Base-by-base conservation (phyloP, 2,113 vertebrate species). In the Zosterops pallidus region DNA sequence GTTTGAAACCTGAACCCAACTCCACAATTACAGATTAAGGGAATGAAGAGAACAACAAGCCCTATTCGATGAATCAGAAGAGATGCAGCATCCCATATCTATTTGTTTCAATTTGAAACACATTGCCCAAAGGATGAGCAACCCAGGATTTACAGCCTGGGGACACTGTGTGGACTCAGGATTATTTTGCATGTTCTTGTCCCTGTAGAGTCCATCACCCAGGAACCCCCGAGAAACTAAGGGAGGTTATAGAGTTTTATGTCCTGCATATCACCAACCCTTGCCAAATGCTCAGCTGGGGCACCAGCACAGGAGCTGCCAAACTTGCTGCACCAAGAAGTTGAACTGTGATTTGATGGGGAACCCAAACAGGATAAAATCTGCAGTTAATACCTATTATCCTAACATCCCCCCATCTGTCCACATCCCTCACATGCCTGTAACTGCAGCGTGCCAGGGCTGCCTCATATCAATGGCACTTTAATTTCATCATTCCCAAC, bases 401-500 rank as follows among this genome's bases (percentile, higher is more conserved):
- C 86, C 57, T 72, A 92, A 96, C 93, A 91, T 90, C 90, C 93
- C 60, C 93, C 90, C 96, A 96, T 96, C 95, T 97, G 94, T 96
- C 94, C 77, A 53, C 88, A 83, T 83, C 76, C 72, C 88, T 94
- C 62, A 24, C 65, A 46, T 12, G 81, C 55, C 95, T 72, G 70
- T 49, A 91, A 62, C 83, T 89, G 72, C 76, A 68, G 90, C 4
- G 0, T 94, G 90, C 80, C 92, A 97, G 69, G 49, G 49, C 80
- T 90, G 88, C 37, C 80, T 82, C 62, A 39, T 95, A 94, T 92
- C 95, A 95, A 62, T 92, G 92, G 77, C 88, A 89, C 94, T 96
- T 94, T 96, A 96, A 97, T 96, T 94, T 96, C 93, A 96, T 96
- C 92, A 96, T 95, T 96, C 90, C 92, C 90, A 96, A 94, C 95